A percentile compares a stretch with the other conserved stretches of the same genome.
phyloP scores from a whole-genome alignment of 2,888 invertebrate genomes.

The Philereme vetulata region DNA sequence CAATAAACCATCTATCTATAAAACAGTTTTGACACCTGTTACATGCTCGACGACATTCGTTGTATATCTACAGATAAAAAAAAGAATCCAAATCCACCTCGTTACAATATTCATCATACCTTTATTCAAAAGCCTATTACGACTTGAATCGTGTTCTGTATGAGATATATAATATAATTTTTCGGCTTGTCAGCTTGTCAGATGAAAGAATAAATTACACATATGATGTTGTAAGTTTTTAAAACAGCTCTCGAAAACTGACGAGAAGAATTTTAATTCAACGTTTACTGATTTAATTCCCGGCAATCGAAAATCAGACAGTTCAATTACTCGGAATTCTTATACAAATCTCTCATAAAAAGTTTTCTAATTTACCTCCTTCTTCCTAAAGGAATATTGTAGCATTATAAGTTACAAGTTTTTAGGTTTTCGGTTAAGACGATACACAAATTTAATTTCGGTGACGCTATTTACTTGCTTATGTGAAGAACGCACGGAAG shows the following conservation, averaged over 20 bases:
- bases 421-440: too few species aligned
- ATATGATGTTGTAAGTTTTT: background rate
- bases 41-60: slow-evolving; percentile 43
- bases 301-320: too few species aligned
- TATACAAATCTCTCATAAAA: too few species aligned
- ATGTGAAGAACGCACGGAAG: too few species aligned
- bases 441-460: too few species aligned
- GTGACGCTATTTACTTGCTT: too few species aligned
- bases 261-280: too few species aligned
- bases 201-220: background rate
- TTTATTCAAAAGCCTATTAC: slow-evolving; percentile 7
- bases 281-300: too few species aligned
- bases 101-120: slow-evolving; percentile 15
- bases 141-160: slow-evolving; percentile 6
- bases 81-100: slow-evolving; percentile 19
- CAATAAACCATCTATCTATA: slow-evolving; percentile 42
- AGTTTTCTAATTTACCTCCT: too few species aligned
- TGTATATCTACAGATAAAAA: slow-evolving; percentile 19
- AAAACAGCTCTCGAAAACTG: background rate
- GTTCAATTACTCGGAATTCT: too few species aligned
- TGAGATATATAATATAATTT: slow-evolving; percentile 13
- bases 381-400: too few species aligned
- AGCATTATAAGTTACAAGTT: too few species aligned
- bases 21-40: slow-evolving; percentile 61
- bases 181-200: slow-evolving; percentile 19